These are phyloP conservation scores for Lemur catta DNA, from an alignment of 2,797 vertebrate species.

Conservation along the genomic window DNA sequence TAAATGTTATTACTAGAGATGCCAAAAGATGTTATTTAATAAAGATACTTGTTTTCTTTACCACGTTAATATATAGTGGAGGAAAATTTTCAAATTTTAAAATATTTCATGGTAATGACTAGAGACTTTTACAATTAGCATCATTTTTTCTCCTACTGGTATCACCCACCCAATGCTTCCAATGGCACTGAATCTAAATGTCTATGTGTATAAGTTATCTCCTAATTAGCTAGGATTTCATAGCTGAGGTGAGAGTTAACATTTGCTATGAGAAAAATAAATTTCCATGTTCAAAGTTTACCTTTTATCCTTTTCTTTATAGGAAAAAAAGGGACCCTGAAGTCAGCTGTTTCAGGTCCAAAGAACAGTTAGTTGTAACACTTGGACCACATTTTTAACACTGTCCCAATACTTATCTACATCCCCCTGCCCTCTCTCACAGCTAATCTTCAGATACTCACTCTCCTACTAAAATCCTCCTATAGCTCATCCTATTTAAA, in stretches of 20 bases:
- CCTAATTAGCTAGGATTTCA: conserved; percentile 19
- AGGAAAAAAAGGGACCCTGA: not conserved
- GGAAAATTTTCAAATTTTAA: not conserved
- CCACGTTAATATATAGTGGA: not conserved
- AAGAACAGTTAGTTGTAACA: not conserved
- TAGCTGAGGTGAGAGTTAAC: not conserved
- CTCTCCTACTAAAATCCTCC: not conserved
- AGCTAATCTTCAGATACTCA: not conserved
- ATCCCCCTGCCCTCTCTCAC: not conserved
- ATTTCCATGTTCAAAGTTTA: not conserved
- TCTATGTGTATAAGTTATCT: not conserved
- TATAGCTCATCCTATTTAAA: not conserved
- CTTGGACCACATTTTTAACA: not conserved
- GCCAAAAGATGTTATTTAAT: not conserved
- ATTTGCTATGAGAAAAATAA: conserved; percentile 3
- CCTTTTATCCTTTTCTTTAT: not conserved
- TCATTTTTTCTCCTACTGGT: not conserved
- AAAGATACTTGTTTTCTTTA: not conserved
- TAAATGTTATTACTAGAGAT: not conserved
- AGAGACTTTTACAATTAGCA: not conserved
- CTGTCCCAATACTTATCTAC: not conserved
- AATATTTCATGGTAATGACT: not conserved
- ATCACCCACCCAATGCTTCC: not conserved
- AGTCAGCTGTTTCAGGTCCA: conserved; percentile 27
- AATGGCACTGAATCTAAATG: not conserved